Evolutionary conservation across 2,113 vertebrate species (phyloP).

Genomic region (Oreochromis niloticus): DNA sequence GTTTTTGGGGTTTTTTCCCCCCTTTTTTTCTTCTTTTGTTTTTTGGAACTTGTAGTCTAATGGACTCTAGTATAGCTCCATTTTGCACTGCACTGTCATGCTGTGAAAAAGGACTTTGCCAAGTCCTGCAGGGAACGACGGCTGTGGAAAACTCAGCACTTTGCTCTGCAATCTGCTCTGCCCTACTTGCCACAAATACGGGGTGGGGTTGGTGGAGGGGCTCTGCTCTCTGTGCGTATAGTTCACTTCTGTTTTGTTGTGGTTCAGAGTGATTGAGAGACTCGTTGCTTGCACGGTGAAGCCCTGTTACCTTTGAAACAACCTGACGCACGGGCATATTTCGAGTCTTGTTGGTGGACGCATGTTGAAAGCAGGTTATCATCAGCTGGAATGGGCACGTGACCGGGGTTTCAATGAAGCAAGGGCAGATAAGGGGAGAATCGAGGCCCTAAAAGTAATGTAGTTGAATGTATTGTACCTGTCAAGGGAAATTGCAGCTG

Average conservation of each 20-base stretch:
- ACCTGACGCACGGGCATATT: background rate
- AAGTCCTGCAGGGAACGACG: constrained; percentile 58
- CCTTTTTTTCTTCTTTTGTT: background rate
- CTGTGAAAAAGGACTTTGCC: constrained; percentile 64
- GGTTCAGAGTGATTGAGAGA: constrained; percentile 10
- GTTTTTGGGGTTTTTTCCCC: background rate
- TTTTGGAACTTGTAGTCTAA: constrained; percentile 6
- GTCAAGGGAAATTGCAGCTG: background rate
- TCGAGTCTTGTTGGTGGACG: background rate
- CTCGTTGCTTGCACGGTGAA: background rate
- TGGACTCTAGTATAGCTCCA: constrained; percentile 38
- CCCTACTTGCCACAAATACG: constrained; percentile 60
- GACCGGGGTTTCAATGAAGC: constrained; percentile 2
- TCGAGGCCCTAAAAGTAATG: background rate
- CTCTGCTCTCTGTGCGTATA: constrained; percentile 4
- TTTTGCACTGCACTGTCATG: constrained; percentile 68
- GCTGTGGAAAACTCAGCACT: constrained; percentile 66
- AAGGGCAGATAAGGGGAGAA: background rate
- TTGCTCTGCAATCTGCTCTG: constrained; percentile 68
- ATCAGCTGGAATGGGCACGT: background rate
- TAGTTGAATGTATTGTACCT: constrained; percentile 23
- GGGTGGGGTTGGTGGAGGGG: background rate
- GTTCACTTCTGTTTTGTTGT: constrained; percentile 23
- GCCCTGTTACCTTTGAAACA: constrained; percentile 22
- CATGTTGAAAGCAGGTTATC: background rate